phyloP scores from a whole-genome alignment of 2,888 invertebrate species.

The Dendrolimus pini region DNA sequence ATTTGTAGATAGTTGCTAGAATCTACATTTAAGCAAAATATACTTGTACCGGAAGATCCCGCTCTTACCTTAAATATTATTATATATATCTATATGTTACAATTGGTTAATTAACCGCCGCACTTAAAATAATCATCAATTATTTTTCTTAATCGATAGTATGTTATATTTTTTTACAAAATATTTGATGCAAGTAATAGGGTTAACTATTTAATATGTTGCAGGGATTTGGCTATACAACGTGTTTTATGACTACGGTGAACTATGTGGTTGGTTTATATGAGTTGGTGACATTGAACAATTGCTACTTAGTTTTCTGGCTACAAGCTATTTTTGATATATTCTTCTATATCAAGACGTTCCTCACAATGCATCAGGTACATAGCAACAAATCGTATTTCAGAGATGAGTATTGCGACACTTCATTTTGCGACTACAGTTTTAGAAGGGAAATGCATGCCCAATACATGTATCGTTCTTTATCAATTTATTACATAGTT shows the following conservation, averaged over 20 bases:
- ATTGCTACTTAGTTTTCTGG: constrained; percentile 50
- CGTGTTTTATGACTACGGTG: constrained; percentile 38
- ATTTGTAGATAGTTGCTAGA: too few relatives aligned
- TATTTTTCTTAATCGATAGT: neutral
- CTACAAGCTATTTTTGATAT: constrained; percentile 45
- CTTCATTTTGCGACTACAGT: too few relatives aligned
- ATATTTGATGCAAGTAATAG: neutral
- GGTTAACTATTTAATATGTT: constrained; percentile 7
- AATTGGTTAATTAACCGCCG: too few relatives aligned
- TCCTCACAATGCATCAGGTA: constrained; percentile 55
- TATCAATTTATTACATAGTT: too few relatives aligned
- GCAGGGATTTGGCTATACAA: constrained; percentile 48
- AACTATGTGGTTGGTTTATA: constrained; percentile 49
- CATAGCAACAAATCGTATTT: neutral
- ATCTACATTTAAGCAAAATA: too few relatives aligned
- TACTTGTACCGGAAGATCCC: too few relatives aligned
- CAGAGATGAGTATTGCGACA: too few relatives aligned
- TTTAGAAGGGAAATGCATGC: too few relatives aligned
- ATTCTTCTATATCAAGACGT: constrained; percentile 49
- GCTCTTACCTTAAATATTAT: too few relatives aligned
- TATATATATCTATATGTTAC: too few relatives aligned
- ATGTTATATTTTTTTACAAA: neutral
- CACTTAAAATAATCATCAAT: too few relatives aligned
- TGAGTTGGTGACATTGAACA: constrained; percentile 51
- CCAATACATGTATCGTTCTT: too few relatives aligned